These are phyloP conservation scores for Scatophagus argus DNA, from an alignment of 2,113 vertebrate genomes.

Conservation along the genomic window DNA sequence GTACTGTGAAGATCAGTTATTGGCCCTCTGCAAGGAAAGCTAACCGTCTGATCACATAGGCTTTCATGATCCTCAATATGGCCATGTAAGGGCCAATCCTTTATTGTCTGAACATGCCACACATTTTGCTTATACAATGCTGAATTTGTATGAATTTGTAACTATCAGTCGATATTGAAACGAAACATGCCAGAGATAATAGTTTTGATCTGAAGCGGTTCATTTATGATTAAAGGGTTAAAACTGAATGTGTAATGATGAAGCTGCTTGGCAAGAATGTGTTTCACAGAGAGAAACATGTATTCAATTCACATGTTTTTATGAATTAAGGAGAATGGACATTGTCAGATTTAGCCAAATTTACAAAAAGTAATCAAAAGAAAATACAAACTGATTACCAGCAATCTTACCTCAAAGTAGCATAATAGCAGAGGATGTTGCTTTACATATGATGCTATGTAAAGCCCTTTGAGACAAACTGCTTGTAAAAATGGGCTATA, in stretches of 20 bases:
- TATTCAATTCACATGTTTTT: too few species aligned
- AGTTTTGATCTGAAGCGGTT: constrained; percentile 15
- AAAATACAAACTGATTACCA: not conserved
- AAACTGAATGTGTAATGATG: constrained; percentile 12
- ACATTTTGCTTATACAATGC: constrained; percentile 20
- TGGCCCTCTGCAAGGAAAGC: constrained; percentile 70
- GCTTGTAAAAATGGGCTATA: too few species aligned
- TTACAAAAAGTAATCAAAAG: not conserved
- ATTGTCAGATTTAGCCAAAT: too few species aligned
- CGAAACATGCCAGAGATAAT: not conserved
- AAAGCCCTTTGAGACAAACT: too few species aligned
- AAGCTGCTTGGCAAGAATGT: constrained; percentile 10
- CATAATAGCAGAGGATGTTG: not conserved
- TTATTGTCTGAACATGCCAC: constrained; percentile 26
- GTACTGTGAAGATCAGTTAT: constrained; percentile 86
- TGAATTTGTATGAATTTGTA: constrained; percentile 23
- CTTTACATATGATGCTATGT: too few species aligned
- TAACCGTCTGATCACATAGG: constrained; percentile 76
- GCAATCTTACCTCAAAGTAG: not conserved
- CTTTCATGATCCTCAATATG: constrained; percentile 80
- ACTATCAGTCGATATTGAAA: not conserved
- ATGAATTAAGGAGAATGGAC: too few species aligned
- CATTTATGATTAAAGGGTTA: constrained; percentile 8
- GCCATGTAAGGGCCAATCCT: constrained; percentile 69
- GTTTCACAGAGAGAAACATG: not conserved